phyloP scores from a whole-genome alignment of 2,888 invertebrate genomes.

The Caenorhabditis wallacei region DNA sequence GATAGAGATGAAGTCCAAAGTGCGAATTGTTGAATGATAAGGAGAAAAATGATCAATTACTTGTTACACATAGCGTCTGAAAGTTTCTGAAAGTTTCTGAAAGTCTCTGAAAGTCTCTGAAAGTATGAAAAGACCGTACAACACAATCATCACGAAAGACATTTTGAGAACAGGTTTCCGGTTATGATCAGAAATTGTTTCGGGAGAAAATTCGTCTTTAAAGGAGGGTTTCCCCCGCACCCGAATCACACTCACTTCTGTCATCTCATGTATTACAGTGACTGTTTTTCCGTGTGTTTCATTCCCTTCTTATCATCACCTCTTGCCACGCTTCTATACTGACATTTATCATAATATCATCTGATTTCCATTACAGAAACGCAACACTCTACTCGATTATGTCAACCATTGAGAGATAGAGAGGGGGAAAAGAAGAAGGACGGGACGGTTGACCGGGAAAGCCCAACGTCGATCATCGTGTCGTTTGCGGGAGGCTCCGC shows the following conservation, averaged over 20 bases:
- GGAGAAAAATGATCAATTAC: background rate
- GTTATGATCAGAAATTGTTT: background rate
- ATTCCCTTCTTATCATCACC: background rate
- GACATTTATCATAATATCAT: conserved; percentile 37
- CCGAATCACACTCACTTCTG: conserved; percentile 32
- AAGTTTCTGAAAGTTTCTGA: background rate
- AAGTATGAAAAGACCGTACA: too few relatives aligned
- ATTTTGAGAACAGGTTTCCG: conserved; percentile 12
- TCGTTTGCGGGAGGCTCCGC: conserved; percentile 50
- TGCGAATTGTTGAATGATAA: conserved; percentile 2
- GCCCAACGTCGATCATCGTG: conserved; percentile 52
- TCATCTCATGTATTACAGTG: conserved; percentile 9
- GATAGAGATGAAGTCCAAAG: conserved; percentile 16
- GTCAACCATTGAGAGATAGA: conserved; percentile 3
- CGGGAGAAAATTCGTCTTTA: conserved; percentile 13
- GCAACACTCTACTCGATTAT: conserved; percentile 21
- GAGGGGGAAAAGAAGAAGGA: conserved; percentile 16
- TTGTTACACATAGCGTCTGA: background rate
- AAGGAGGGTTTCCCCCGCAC: conserved; percentile 37
- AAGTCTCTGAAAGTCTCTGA: too few relatives aligned
- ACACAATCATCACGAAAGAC: too few relatives aligned
- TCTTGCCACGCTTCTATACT: background rate
- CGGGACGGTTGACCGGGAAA: conserved; percentile 65
- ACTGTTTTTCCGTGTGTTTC: conserved; percentile 6
- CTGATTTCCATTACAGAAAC: conserved; percentile 41